Base-by-base conservation (phyloP, 2,888 invertebrate genomes). In the Drosophila stalkeri region DNA sequence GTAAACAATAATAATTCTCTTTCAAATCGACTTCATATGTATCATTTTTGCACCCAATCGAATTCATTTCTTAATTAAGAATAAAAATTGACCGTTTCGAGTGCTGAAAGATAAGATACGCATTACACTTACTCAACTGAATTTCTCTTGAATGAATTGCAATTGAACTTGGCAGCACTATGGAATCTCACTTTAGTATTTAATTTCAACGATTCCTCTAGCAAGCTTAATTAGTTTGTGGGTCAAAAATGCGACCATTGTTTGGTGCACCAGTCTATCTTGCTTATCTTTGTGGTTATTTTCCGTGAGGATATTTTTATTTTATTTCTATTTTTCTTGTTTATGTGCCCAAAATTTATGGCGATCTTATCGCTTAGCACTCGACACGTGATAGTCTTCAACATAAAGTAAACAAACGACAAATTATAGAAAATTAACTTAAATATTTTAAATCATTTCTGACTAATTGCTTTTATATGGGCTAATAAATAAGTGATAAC, bases 281-380 rank as follows among this genome's bases (percentile, higher is more conserved):
- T 0, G 43, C 27, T 64, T 41, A 76, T 76, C 46, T 41, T 3
- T 31, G 37, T 31, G 23, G 64, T 62, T 71, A 65, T 76, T 71
- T 76, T 70, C 61, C 51, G 55, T 46, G 31, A 43, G n/a, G 41
- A 7, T 31, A 18, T 35, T 23, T 31, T 2, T 8, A n/a, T 35
- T 35, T 35, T 3, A n/a, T n/a, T n/a, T n/a, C n/a, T n/a, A n/a
- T 35, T 35, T 35, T 33, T 33, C 3, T 33, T 9, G 8, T 33
- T 12, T 47, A 14, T 23, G 39, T 52, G 44, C 6, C 12, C 16
- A 8, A 20, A 23, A 46, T 49, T 57, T 54, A 52, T 49, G 23
- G 35, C 37, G 55, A 76, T 70, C 62, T 75, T 75, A 75, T 68
- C 75, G 23, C 41, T 20, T 3, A 43, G 4, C 23, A 31, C 18